A percentile compares a stretch with the other conserved stretches of the same genome.
These are phyloP conservation scores for Orchestes rusci DNA, from an alignment of 2,888 invertebrate genomes.

Conservation along the genomic window DNA sequence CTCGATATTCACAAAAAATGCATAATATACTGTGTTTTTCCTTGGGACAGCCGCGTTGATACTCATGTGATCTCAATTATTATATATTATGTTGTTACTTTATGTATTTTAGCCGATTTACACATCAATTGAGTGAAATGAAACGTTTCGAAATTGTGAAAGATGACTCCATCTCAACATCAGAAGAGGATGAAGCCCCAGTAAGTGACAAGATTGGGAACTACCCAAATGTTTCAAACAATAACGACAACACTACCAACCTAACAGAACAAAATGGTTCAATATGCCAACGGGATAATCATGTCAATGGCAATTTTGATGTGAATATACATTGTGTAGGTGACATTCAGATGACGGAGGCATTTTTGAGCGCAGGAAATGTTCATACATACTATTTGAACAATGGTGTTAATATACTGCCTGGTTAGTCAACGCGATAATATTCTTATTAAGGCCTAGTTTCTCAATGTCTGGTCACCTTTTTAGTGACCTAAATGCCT, in stretches of 20 bases:
- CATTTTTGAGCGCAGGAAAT: constrained; percentile 19
- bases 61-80: no score
- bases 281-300: background rate
- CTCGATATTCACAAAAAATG: no score
- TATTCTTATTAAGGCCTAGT: no score
- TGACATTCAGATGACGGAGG: constrained; percentile 7
- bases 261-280: no score
- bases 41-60: no score
- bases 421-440: constrained; percentile 23
- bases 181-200: background rate
- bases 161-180: background rate
- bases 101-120: constrained; percentile 12
- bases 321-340: constrained; percentile 3
- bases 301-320: constrained; percentile 2
- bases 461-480: no score
- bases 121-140: constrained; percentile 19
- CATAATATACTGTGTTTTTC: no score
- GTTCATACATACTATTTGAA: constrained; percentile 28
- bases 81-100: no score
- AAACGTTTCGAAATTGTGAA: background rate
- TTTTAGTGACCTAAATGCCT: no score
- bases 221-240: background rate
- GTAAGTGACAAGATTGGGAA: background rate
- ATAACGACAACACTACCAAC: background rate
- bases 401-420: constrained; percentile 31